Evolutionary conservation across 2,797 vertebrate genomes (phyloP), one percentile per base, ranked within the genome.

Genomic region (Poeciliopsis paucimaculata): DNA sequence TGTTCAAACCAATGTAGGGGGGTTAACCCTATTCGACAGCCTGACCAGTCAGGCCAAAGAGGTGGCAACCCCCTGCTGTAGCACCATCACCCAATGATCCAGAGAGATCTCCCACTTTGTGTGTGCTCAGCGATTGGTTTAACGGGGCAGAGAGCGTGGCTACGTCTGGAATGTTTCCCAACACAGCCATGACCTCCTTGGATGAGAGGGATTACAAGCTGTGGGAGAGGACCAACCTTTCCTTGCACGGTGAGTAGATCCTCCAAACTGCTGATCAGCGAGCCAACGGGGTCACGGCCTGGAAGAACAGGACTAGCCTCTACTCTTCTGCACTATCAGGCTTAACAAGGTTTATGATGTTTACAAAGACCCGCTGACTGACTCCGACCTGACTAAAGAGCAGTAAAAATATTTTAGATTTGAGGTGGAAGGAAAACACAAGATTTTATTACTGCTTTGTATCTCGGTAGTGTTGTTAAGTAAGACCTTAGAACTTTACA

Each of bases 101-200:
- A 26, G 47, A 77, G 74, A 78, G 72, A 77, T 66, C 79, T 82
- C 75, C 57, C 83, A 84, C 83, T 84, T 77, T 90, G 85, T 91
- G 88, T 90, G 86, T 88, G 87, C 71, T 89, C 88, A 89, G 68
- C 83, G 89, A 89, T 88, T 51, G 62, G 82, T 89, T 90, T 88
- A 91, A 93, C 89, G 83, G 78, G 74, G 82, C 76, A 84, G 82
- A 89, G 87, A 81, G 28, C 28, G 71, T 75, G 90, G 80, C 83
- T 73, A 55, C 81, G 86, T 88, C 85, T 90, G 91, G 90, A 92
- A 92, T 93, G 84, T 84, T 81, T 88, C 84, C 87, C 74, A 75
- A 79, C 60, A 18, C 23, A 18, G 84, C 86, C 85, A 9, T 90
- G 92, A 93, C 93, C 92, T 86, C 84, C 76, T 84, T 60, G 71